Evolutionary conservation across 2,888 invertebrate genomes (phyloP).

Genomic region (Tachina fera): DNA sequence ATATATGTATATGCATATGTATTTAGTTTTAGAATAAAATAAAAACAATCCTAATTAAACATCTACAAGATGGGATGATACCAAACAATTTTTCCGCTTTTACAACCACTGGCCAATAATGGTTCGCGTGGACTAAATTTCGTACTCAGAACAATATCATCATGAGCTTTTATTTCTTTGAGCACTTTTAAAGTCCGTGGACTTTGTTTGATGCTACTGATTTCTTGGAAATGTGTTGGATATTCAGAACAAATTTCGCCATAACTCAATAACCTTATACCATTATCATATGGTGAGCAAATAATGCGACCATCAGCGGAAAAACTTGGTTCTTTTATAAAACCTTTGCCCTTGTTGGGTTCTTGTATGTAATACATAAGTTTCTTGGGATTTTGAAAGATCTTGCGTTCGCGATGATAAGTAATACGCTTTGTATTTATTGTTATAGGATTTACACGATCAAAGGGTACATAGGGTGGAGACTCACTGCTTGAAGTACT

Average conservation of each 20-base stretch:
- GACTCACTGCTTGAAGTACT: slow-evolving; percentile 71
- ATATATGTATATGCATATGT: slow-evolving; percentile 11
- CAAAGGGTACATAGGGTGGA: slow-evolving; percentile 69
- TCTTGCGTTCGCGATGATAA: slow-evolving; percentile 73
- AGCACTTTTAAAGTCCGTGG: slow-evolving; percentile 85
- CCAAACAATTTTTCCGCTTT: slow-evolving; percentile 94
- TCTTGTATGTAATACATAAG: slow-evolving; percentile 93
- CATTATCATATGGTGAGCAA: slow-evolving; percentile 94
- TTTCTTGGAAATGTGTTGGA: slow-evolving; percentile 80
- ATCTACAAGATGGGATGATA: slow-evolving; percentile 87
- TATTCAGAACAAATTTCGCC: slow-evolving; percentile 90
- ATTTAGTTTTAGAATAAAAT: slow-evolving; percentile 24
- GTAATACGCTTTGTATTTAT: slow-evolving; percentile 58
- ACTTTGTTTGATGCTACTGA: slow-evolving; percentile 83
- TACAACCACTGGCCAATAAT: slow-evolving; percentile 94
- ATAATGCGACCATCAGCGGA: slow-evolving; percentile 95
- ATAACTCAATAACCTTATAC: slow-evolving; percentile 92
- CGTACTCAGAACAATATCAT: slow-evolving; percentile 93
- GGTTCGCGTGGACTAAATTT: slow-evolving; percentile 95
- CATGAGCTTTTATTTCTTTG: slow-evolving; percentile 88
- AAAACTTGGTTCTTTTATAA: slow-evolving; percentile 96
- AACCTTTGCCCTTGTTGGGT: slow-evolving; percentile 94
- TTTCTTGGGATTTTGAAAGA: slow-evolving; percentile 87
- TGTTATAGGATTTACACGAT: slow-evolving; percentile 72
- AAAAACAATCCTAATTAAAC: slow-evolving; percentile 23